phyloP scores from a whole-genome alignment of 2,797 vertebrate species.

The Hapalemur alaotrensis region DNA sequence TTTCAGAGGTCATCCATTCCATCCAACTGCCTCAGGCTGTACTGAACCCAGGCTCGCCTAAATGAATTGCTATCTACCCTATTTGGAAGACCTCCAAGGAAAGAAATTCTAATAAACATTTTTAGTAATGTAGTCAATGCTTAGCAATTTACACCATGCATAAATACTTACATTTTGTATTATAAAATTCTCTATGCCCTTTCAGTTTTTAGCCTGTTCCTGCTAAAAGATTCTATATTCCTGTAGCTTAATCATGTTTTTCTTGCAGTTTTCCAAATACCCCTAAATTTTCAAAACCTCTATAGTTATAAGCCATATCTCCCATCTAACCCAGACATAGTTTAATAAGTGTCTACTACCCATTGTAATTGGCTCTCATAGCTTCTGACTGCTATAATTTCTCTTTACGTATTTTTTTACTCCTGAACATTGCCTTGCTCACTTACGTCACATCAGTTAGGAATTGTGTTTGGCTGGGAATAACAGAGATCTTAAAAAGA shows the following conservation, averaged over 20 bases:
- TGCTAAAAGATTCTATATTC: not conserved
- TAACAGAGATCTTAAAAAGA: not conserved
- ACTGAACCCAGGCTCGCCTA: not conserved
- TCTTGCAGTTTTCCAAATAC: not conserved
- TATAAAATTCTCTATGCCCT: not conserved
- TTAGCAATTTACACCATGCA: conserved; percentile 29
- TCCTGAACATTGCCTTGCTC: not conserved
- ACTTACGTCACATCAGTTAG: not conserved
- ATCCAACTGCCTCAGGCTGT: conserved; percentile 43
- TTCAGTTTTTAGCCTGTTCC: not conserved
- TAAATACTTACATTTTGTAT: not conserved
- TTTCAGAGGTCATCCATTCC: conserved; percentile 22
- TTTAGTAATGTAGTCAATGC: conserved; percentile 31
- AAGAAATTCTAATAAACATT: conserved; percentile 26
- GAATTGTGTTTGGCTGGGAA: not conserved
- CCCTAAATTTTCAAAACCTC: not conserved
- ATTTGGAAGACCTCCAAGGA: conserved; percentile 30
- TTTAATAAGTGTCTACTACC: not conserved
- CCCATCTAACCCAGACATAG: not conserved
- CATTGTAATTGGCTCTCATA: not conserved
- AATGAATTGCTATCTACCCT: not conserved
- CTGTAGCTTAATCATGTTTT: not conserved
- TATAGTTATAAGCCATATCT: not conserved
- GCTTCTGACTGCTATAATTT: not conserved
- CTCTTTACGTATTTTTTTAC: not conserved